Evolutionary conservation across 2,888 invertebrate species (phyloP).

Genomic region (Sphaerolaimus hirsutus): DNA sequence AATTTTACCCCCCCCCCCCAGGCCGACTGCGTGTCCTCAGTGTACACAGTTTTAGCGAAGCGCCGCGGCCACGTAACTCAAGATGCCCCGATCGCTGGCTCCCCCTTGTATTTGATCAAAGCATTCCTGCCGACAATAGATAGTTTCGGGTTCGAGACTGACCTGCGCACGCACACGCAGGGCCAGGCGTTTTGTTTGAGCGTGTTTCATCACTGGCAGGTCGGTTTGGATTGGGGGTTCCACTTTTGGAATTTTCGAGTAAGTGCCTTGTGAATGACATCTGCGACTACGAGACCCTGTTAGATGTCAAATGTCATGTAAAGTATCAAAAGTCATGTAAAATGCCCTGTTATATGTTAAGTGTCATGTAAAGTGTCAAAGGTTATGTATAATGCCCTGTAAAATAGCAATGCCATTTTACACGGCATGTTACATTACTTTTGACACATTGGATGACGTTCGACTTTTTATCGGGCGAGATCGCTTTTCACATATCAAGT

Average conservation of each 20-base stretch:
- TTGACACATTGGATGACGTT: too few species aligned
- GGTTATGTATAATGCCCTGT: too few species aligned
- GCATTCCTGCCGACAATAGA: constrained; percentile 98
- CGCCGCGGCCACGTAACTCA: constrained; percentile 92
- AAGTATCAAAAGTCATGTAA: too few species aligned
- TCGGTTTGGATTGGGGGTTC: constrained; percentile 16
- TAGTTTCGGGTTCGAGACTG: constrained; percentile 98
- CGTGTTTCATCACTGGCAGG: constrained; percentile 98
- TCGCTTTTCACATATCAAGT: too few species aligned
- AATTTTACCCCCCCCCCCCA: constrained; percentile 47
- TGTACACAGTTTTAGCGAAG: constrained; percentile 85
- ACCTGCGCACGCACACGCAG: constrained; percentile 90
- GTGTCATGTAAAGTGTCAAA: too few species aligned
- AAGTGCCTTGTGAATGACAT: too few species aligned
- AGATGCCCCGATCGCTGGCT: constrained; percentile 93
- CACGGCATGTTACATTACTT: too few species aligned
- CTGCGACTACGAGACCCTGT: too few species aligned
- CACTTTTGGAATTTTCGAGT: not conserved
- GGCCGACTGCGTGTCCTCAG: constrained; percentile 97
- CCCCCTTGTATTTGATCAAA: constrained; percentile 77
- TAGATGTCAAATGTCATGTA: too few species aligned
- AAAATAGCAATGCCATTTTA: too few species aligned
- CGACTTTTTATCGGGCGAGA: too few species aligned
- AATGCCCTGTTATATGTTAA: too few species aligned
- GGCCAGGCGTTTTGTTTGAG: constrained; percentile 96